Conservation (phyloP, 2,113 vertebrate species). For the Neomonachus schauinslandi region DNA sequence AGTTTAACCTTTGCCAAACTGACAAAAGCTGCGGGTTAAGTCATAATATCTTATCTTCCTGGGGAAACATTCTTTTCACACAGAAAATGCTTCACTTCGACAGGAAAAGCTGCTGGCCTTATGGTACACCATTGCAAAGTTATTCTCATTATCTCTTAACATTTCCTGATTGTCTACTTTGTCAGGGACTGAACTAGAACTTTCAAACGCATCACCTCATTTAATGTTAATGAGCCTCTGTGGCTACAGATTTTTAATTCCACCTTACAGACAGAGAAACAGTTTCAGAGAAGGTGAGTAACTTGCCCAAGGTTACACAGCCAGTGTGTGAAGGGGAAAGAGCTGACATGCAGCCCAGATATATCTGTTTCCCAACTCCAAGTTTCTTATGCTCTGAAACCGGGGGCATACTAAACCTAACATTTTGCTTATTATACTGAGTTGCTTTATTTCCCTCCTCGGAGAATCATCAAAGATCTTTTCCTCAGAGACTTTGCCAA, state of each 20-base stretch:
- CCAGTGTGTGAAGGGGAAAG: background rate
- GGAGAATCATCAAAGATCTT: background rate
- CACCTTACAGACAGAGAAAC: background rate
- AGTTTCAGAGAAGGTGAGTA: background rate
- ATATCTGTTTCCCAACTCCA: background rate
- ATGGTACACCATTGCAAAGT: background rate
- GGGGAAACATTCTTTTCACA: background rate
- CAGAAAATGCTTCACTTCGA: background rate
- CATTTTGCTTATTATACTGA: background rate
- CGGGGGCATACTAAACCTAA: background rate
- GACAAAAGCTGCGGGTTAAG: constrained; percentile 41
- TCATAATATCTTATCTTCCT: background rate
- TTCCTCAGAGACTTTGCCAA: background rate
- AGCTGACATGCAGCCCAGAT: background rate
- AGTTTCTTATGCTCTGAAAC: background rate
- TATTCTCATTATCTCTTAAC: background rate
- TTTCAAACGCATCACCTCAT: background rate
- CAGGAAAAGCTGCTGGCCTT: background rate
- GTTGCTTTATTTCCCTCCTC: background rate
- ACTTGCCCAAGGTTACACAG: background rate
- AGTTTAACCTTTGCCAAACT: constrained; percentile 55
- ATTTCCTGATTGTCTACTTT: background rate
- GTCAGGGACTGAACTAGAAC: background rate
- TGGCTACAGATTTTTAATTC: background rate
- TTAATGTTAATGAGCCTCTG: background rate